Evolutionary conservation across 2,113 vertebrate species (phyloP), one percentile per base, ranked within the genome.

Genomic region (Rhinopomastus cyanomelas): DNA sequence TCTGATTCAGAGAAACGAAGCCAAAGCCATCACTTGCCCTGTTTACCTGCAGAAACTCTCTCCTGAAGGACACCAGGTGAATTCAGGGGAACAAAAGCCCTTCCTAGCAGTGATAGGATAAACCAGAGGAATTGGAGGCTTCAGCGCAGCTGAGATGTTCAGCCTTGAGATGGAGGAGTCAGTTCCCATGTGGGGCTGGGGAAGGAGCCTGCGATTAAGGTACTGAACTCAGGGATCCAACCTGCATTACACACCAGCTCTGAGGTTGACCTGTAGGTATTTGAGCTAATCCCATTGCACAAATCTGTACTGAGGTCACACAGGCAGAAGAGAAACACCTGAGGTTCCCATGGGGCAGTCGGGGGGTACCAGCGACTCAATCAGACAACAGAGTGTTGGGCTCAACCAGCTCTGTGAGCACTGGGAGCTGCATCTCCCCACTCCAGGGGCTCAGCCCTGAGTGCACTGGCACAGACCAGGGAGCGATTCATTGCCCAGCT

Each of bases 81-180:
- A 78, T 13, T 42, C 0, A 5, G 57, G n/a, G 76, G 89, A 59
- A 16, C 59, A 21, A 27, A 37, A 68, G 52, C 78, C 36, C 26
- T 74, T 48, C 26, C 18, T 4, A 2, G 16, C 64, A 18, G 5
- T 0, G 37, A 14, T 3, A 48, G 12, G 17, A 12, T 13, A 44
- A 65, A 30, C 30, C 0, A 0, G 7, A 32, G 39, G 48, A 36
- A 69, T 0, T 0, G 3, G 60, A 73, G 67, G 7, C 36, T 29
- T 39, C 0, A 1, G 34, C 13, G 5, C 0, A 2, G 67, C 87
- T 25, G 67, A 7, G 51, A 39, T 30, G 30, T 30, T 79, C 72
- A 49, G 6, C 16, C 26, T 51, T 4, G 5, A n/a, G n/a, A 4
- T 3, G 30, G 30, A 27, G 53, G 25, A 73, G 23, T 21, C 15